Conservation (phyloP, 2,113 vertebrate species). For the Dipodomys stephensi region DNA sequence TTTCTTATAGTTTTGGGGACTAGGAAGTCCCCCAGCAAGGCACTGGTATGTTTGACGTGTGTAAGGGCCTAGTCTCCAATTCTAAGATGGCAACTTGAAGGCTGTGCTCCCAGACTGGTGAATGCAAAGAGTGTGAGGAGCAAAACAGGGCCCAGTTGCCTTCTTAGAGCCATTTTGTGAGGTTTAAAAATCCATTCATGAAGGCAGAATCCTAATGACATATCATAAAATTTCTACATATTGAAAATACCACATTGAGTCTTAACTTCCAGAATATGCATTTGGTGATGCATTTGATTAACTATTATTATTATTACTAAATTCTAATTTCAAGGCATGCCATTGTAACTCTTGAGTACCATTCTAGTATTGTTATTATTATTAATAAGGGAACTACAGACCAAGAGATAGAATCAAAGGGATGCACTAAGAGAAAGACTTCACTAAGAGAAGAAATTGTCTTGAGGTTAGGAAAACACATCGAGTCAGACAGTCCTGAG, state of each 20-base stretch:
- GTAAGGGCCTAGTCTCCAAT: not conserved
- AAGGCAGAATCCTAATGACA: not conserved
- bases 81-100: not conserved
- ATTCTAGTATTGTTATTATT: not conserved
- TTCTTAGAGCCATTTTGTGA: not conserved
- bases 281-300: not conserved
- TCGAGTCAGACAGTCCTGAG: not conserved
- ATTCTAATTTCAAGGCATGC: not conserved
- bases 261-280: not conserved
- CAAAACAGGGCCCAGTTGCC: not conserved
- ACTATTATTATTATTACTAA: not conserved
- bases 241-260: not conserved
- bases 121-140: accelerated
- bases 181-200: not conserved
- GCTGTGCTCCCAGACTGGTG: accelerated
- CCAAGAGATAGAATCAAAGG: not conserved
- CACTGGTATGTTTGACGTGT: accelerated
- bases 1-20: not conserved
- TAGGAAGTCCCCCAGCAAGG: not conserved
- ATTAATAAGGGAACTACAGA: not conserved
- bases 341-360: not conserved
- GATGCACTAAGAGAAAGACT: not conserved
- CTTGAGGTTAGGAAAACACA: not conserved
- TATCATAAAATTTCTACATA: no score
- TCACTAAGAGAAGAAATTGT: not conserved